Conservation (phyloP, 92 coral and sea anemone species). For the Epizoanthus rinbou region DNA sequence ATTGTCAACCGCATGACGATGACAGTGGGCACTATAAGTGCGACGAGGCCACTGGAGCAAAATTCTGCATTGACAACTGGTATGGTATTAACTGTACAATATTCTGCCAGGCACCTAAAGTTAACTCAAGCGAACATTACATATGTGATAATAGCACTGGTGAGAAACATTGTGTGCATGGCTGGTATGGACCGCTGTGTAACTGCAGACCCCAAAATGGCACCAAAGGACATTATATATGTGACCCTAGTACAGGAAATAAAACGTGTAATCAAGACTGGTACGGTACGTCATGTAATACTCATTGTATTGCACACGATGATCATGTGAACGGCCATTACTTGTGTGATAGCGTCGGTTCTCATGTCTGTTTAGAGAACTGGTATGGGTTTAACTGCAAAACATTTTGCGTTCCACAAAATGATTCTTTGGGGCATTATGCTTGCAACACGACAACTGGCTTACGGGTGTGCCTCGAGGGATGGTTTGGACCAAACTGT, state of each 20-base stretch:
- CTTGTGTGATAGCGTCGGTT: constrained; percentile 22
- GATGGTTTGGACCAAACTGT: constrained; percentile 38
- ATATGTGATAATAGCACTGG: constrained; percentile 64
- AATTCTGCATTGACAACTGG: constrained; percentile 65
- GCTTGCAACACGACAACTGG: constrained; percentile 42
- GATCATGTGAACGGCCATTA: constrained; percentile 39
- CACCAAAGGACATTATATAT: not conserved
- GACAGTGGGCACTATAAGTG: constrained; percentile 76
- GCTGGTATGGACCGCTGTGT: constrained; percentile 54
- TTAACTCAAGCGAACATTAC: constrained; percentile 57
- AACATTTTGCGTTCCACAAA: constrained; percentile 16
- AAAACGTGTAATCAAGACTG: constrained; percentile 24
- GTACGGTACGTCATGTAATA: constrained; percentile 26
- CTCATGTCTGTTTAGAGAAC: constrained; percentile 18
- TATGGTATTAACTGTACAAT: constrained; percentile 65
- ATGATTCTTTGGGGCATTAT: constrained; percentile 38
- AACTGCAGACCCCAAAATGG: constrained; percentile 19
- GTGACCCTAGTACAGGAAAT: constrained; percentile 3
- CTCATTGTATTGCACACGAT: constrained; percentile 26
- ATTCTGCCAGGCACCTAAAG: constrained; percentile 62
- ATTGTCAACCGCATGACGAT: constrained; percentile 51
- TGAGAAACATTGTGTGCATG: constrained; percentile 48
- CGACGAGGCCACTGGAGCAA: constrained; percentile 55
- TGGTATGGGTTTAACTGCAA: constrained; percentile 40
- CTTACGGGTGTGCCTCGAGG: constrained; percentile 50